phyloP scores from a whole-genome alignment of 2,113 vertebrate genomes.

The Rhodinocichla rosea region DNA sequence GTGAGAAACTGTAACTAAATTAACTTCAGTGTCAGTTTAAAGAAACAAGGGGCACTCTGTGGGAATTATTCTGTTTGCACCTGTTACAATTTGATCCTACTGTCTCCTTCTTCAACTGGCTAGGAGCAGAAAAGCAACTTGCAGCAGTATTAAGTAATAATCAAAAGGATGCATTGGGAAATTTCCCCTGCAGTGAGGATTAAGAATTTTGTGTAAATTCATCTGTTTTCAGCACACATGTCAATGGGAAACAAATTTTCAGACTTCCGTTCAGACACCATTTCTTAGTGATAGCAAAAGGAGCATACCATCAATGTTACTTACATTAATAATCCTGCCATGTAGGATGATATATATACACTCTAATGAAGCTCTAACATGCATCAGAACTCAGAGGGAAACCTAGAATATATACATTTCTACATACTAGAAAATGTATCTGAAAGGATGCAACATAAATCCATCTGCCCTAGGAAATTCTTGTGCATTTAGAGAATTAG shows the following conservation, averaged over 20 bases:
- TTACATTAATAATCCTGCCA: conserved; percentile 56
- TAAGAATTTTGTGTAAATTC: conserved; percentile 45
- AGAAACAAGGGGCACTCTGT: not conserved
- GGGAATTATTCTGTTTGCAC: conserved; percentile 32
- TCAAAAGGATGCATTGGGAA: conserved; percentile 49
- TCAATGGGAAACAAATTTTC: conserved; percentile 27
- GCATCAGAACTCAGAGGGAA: conserved; percentile 11
- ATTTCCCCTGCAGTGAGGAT: conserved; percentile 43
- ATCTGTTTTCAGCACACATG: conserved; percentile 24
- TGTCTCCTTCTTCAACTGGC: not conserved
- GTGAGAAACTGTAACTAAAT: not conserved
- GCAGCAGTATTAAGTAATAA: conserved; percentile 52
- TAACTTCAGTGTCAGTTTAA: not conserved
- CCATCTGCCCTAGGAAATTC: not conserved
- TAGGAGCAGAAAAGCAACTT: conserved; percentile 30
- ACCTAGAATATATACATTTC: not conserved
- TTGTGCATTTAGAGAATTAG: not conserved
- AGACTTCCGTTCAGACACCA: not conserved
- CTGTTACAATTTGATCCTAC: conserved; percentile 7
- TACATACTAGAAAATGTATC: not conserved
- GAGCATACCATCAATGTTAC: conserved; percentile 35
- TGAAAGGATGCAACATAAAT: not conserved
- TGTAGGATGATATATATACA: conserved; percentile 24
- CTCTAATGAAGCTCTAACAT: conserved; percentile 1
- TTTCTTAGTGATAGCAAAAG: conserved; percentile 12